These are phyloP conservation scores for Actenoides lindsayi DNA, from an alignment of 2,113 vertebrate species.

Conservation along the genomic window DNA sequence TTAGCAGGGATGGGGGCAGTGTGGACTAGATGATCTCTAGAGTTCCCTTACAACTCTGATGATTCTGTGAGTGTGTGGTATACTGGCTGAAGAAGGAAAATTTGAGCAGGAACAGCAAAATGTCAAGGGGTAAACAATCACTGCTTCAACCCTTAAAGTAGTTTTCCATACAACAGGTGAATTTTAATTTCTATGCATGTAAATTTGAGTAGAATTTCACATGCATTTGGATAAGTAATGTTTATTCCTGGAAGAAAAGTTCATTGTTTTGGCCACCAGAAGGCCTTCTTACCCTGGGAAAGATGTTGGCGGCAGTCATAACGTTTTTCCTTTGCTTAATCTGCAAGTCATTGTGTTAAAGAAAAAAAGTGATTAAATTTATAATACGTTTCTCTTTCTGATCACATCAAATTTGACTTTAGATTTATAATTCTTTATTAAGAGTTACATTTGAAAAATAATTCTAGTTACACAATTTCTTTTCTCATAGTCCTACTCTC, in stretches of 20 bases:
- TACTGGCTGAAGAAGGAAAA: neutral
- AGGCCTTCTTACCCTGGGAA: conserved; percentile 71
- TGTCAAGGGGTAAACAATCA: neutral
- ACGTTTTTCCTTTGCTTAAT: neutral
- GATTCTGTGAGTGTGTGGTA: neutral
- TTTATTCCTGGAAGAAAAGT: neutral
- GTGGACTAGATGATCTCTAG: too few species aligned
- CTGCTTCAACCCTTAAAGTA: neutral
- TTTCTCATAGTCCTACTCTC: neutral
- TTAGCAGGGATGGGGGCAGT: too few species aligned
- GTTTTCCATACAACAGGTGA: neutral
- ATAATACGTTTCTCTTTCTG: neutral
- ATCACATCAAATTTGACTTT: neutral
- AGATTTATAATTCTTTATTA: neutral
- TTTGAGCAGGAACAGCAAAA: neutral
- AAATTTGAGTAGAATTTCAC: neutral
- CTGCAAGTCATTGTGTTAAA: neutral
- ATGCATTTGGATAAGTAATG: neutral
- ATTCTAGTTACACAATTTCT: neutral
- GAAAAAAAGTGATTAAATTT: neutral
- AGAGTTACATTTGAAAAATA: neutral
- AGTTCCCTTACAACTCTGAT: too few species aligned
- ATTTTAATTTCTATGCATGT: neutral
- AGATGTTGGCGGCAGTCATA: neutral
- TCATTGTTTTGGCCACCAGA: conserved; percentile 67